Base-by-base conservation (phyloP, 2,113 vertebrate genomes). In the Planiliza haematocheilus region DNA sequence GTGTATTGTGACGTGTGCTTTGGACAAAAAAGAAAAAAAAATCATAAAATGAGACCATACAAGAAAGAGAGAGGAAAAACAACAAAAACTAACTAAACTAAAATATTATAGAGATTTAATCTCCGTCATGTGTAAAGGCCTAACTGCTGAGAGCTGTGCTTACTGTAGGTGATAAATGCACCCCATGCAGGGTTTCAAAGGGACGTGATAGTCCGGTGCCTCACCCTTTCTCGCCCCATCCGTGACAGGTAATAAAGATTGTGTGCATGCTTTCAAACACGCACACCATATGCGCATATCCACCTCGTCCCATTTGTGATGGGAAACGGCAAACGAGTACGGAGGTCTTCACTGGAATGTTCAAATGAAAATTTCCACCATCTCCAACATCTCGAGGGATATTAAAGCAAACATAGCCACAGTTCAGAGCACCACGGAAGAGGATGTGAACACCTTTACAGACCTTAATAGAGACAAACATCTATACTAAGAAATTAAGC, bases 101-200 rank as follows among this genome's bases (percentile, higher is more conserved):
- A n/a, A n/a, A n/a, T 10, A 46, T 42, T 38, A 17, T 20, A 52
- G 21, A 48, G 37, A 59, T 1, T 5, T 34, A 20, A 53, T 37
- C 59, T 46, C 38, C 64, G 17, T 71, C 36, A 67, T 73, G 73
- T 80, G 76, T 78, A 42, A 76, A 57, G 50, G 56, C 51, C 8
- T 39, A 55, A 9, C 52, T 67, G 69, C 18, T 66, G 73, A 76
- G 59, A 79, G 63, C 12, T 65, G 24, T 86, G 65, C 78, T 84
- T 74, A 82, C 68, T 59, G 38, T 64, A 77, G 77, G 71, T 78
- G 52, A n/a, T n/a, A n/a, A n/a, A n/a, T n/a, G 24, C 66, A 83
- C 62, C 72, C 72, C 73, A 69, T 78, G 42, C 75, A 49, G 56
- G 59, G 48, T 16, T 58, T 53, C 18, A 52, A 16, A 12, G 3